These are phyloP conservation scores for Volucella bombylans DNA, from an alignment of 2,888 invertebrate genomes.

Conservation along the genomic window DNA sequence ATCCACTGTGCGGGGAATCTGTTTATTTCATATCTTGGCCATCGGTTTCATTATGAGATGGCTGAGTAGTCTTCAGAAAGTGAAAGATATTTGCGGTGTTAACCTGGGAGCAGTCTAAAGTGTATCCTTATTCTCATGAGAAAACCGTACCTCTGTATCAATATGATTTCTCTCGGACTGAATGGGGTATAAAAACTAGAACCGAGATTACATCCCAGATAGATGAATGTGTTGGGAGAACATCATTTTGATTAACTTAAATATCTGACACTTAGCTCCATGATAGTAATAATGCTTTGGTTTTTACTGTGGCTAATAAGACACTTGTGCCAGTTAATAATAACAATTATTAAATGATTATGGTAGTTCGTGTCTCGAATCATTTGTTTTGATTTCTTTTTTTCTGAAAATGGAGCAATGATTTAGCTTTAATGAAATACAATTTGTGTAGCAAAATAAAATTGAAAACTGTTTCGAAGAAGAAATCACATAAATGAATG, in stretches of 20 bases:
- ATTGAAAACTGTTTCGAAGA: conserved; percentile 1
- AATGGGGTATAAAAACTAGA: conserved; percentile 34
- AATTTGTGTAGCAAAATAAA: not conserved
- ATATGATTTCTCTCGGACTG: conserved; percentile 40
- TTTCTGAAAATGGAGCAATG: not conserved
- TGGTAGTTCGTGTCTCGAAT: not conserved
- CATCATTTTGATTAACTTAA: conserved; percentile 67
- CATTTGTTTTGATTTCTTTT: conserved; percentile 9
- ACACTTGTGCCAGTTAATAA: not conserved
- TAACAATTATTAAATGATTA: not conserved
- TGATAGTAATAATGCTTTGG: conserved; percentile 35
- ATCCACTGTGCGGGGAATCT: conserved; percentile 28
- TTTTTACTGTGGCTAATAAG: conserved; percentile 7
- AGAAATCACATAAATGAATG: not conserved
- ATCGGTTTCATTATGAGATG: conserved; percentile 36
- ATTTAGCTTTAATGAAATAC: not conserved
- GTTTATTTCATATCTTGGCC: not conserved
- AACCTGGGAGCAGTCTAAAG: conserved; percentile 7
- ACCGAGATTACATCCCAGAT: conserved; percentile 44
- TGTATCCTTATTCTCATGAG: conserved; percentile 41
- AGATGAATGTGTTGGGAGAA: conserved; percentile 26
- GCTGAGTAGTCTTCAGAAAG: conserved; percentile 58
- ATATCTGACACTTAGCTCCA: conserved; percentile 44
- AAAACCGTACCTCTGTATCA: not conserved
- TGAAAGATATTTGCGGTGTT: conserved; percentile 35